These are phyloP conservation scores for Dermolepida albohirtum DNA, from an alignment of 2,888 invertebrate species.

Conservation along the genomic window DNA sequence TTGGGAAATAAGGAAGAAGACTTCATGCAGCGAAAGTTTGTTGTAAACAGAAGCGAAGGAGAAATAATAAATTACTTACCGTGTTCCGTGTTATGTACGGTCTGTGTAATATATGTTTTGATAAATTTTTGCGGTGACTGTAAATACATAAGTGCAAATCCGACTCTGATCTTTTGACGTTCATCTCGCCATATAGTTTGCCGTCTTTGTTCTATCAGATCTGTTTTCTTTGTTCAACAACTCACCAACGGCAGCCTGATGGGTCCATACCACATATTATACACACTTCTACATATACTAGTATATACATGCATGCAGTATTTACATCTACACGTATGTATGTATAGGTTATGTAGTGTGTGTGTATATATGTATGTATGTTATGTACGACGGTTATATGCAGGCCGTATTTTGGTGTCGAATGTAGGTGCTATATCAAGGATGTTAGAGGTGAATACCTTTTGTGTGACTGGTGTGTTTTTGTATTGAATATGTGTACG, in stretches of 20 bases:
- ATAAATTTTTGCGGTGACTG: no score
- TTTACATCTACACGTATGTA: conserved; percentile 23
- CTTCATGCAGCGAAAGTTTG: no score
- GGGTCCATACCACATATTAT: conserved; percentile 27
- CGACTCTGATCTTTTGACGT: conserved; percentile 14
- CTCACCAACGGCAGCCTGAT: conserved; percentile 19
- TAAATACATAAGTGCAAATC: no score
- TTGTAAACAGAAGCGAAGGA: no score
- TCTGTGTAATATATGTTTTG: no score
- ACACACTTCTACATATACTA: conserved; percentile 21
- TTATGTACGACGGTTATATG: conserved; percentile 21
- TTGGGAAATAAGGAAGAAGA: no score
- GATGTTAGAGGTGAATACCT: conserved; percentile 58
- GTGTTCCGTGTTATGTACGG: no score
- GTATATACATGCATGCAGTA: conserved; percentile 6
- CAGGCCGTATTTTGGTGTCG: conserved; percentile 52
- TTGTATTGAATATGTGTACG: conserved; percentile 7
- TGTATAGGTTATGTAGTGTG: conserved; percentile 9
- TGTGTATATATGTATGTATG: conserved; percentile 11
- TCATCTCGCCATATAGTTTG: conserved; percentile 22
- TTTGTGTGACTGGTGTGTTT: conserved; percentile 45
- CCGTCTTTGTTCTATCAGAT: conserved; percentile 15
- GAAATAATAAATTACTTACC: no score
- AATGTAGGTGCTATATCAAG: conserved; percentile 59
- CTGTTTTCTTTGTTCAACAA: conserved; percentile 15